A percentile compares a stretch with the other conserved stretches of the same genome.
phyloP scores from a whole-genome alignment of 2,888 invertebrate species.

The Lordiphosa andalusiaca region DNA sequence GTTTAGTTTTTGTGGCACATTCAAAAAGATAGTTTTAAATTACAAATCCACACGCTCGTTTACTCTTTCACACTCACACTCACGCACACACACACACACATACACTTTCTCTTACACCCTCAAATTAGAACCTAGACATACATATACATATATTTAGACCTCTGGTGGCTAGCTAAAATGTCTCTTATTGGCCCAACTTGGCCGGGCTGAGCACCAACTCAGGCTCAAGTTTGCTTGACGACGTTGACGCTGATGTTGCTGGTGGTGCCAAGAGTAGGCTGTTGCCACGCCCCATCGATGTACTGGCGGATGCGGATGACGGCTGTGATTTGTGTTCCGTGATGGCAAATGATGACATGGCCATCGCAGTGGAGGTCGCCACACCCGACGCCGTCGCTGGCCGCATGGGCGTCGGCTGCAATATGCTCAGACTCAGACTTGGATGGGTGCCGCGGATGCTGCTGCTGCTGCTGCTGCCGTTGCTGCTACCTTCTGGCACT shows the following conservation, averaged over 20 bases:
- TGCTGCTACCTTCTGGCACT: slow-evolving; percentile 51
- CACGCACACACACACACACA: slow-evolving; percentile 13
- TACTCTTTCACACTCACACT: slow-evolving; percentile 14
- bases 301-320: slow-evolving; percentile 61
- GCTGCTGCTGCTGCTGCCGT: slow-evolving; percentile 32
- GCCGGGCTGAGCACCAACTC: slow-evolving; percentile 80
- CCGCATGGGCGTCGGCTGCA: slow-evolving; percentile 51
- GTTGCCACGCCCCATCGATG: slow-evolving; percentile 50
- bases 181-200: slow-evolving; percentile 77
- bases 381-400: slow-evolving; percentile 41
- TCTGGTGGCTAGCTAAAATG: slow-evolving; percentile 62
- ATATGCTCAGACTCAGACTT: slow-evolving; percentile 69
- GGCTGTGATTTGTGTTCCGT: slow-evolving; percentile 54
- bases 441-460: slow-evolving; percentile 44
- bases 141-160: slow-evolving; percentile 25
- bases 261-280: slow-evolving; percentile 33
- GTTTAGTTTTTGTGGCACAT: slow-evolving; percentile 60
- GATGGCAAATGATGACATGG: slow-evolving; percentile 42
- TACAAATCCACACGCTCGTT: slow-evolving; percentile 13
- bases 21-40: slow-evolving; percentile 43
- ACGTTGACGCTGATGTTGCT: slow-evolving; percentile 8
- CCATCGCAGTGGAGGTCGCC: slow-evolving; percentile 27
- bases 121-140: slow-evolving; percentile 38
- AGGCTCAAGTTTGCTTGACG: slow-evolving; percentile 75
- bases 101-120: slow-evolving; percentile 9